Percentiles rank a stretch among this genome's conserved stretches.
Conservation (phyloP, 2,888 invertebrate species). For the Gasteruption jaculator region DNA sequence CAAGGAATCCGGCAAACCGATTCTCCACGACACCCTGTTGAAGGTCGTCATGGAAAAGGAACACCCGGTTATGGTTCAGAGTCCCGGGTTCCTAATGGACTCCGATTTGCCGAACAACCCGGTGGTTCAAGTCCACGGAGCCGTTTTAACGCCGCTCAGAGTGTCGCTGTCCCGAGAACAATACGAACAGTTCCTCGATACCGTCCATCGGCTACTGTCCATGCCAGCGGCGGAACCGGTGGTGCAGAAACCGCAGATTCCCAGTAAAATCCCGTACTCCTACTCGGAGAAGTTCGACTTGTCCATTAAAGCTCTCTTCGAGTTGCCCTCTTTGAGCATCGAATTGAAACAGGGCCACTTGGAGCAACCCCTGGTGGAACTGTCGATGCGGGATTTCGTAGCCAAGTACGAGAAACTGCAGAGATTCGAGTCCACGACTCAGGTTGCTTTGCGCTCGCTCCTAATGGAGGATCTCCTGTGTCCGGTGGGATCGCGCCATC, state of each 20-base stretch:
- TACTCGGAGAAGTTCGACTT: slow-evolving; percentile 42
- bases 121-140: slow-evolving; percentile 56
- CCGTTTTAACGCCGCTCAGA: slow-evolving; percentile 78
- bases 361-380: slow-evolving; percentile 77
- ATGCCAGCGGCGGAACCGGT: slow-evolving; percentile 41
- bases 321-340: slow-evolving; percentile 70
- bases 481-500: slow-evolving; percentile 72
- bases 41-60: slow-evolving; percentile 63
- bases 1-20: slow-evolving; percentile 71
- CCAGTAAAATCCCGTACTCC: slow-evolving; percentile 39
- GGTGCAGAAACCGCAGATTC: slow-evolving; percentile 32
- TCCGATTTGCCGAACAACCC: slow-evolving; percentile 33
- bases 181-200: slow-evolving; percentile 85
- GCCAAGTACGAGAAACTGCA: slow-evolving; percentile 69
- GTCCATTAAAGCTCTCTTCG: slow-evolving; percentile 61
- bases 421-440: slow-evolving; percentile 67
- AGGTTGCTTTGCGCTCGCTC: slow-evolving; percentile 78
- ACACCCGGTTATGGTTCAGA: slow-evolving; percentile 27
- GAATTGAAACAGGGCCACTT: slow-evolving; percentile 70
- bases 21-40: slow-evolving; percentile 84
- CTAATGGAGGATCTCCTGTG: slow-evolving; percentile 87
- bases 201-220: slow-evolving; percentile 51
- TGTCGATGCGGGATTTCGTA: slow-evolving; percentile 79
- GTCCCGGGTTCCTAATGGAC: slow-evolving; percentile 33
- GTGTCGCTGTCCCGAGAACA: slow-evolving; percentile 81